These are phyloP conservation scores for Micromussa lordhowensis DNA, from an alignment of 92 coral and sea anemone species.

Conservation along the genomic window DNA sequence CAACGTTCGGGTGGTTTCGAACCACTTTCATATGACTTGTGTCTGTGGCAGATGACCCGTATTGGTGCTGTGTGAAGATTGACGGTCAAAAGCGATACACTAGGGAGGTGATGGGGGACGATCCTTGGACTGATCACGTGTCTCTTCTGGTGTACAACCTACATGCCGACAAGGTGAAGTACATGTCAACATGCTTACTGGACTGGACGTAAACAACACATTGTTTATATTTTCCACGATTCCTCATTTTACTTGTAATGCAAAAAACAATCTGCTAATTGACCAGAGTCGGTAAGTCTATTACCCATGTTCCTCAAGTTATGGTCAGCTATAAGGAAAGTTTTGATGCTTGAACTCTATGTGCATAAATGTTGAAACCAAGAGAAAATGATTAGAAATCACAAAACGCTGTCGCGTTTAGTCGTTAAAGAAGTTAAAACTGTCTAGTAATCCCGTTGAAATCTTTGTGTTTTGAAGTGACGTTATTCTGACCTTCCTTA, in stretches of 20 bases:
- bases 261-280: no score
- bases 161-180: slow-evolving; percentile 77
- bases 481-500: no score
- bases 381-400: not conserved
- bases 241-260: no score
- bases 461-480: not conserved
- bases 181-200: not conserved
- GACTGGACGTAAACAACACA: not conserved
- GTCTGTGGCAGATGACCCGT: slow-evolving; percentile 69
- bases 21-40: not conserved
- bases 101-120: slow-evolving; percentile 68
- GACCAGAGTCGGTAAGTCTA: not conserved
- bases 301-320: no score
- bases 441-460: no score
- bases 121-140: slow-evolving; percentile 79
- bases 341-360: not conserved
- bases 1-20: not conserved
- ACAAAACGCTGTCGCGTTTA: not conserved
- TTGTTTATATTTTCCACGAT: not conserved
- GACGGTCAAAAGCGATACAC: slow-evolving; percentile 80
- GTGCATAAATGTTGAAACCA: not conserved
- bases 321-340: not conserved
- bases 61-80: slow-evolving; percentile 87
- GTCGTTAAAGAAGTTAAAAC: not conserved
- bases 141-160: slow-evolving; percentile 78